phyloP scores from a whole-genome alignment of 2,797 vertebrate species.

The Miichthys miiuy region DNA sequence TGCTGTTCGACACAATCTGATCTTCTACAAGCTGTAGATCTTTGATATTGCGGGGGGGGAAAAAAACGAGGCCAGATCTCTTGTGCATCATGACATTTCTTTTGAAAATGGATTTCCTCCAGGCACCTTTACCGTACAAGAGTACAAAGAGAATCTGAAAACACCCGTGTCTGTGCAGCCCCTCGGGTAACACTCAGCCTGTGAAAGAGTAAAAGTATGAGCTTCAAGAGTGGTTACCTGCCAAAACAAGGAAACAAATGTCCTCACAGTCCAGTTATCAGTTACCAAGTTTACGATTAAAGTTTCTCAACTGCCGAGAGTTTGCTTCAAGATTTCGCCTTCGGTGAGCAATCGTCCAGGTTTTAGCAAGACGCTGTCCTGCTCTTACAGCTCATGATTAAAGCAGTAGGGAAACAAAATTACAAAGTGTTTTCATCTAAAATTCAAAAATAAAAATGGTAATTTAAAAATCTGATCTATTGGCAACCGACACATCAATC shows the following conservation, averaged over 20 bases:
- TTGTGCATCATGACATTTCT: conserved; percentile 4
- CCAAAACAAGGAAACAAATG: conserved; percentile 56
- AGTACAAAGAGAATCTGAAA: conserved; percentile 23
- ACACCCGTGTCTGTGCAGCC: conserved; percentile 14
- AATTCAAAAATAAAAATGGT: conserved; percentile 82
- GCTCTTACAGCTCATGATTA: conserved; percentile 66
- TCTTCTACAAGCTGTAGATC: not conserved
- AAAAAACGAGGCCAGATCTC: not conserved
- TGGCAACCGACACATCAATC: conserved; percentile 73
- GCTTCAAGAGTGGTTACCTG: conserved; percentile 61
- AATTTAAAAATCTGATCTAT: conserved; percentile 81
- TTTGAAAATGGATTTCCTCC: not conserved
- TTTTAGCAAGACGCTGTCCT: conserved; percentile 44
- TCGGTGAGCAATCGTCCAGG: conserved; percentile 24
- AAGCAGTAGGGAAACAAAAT: conserved; percentile 87
- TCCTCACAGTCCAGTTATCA: conserved; percentile 52
- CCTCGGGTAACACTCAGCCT: conserved; percentile 40
- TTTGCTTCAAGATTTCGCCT: conserved; percentile 19
- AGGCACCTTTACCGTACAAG: not conserved
- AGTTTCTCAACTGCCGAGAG: conserved; percentile 18
- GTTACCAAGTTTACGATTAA: not conserved
- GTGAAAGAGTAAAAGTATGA: conserved; percentile 52
- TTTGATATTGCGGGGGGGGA: not conserved
- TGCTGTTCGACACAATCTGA: not conserved
- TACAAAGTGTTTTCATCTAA: conserved; percentile 86